Evolutionary conservation across 2,797 vertebrate genomes (phyloP).

Genomic region (Pseudomugil gertrudae): DNA sequence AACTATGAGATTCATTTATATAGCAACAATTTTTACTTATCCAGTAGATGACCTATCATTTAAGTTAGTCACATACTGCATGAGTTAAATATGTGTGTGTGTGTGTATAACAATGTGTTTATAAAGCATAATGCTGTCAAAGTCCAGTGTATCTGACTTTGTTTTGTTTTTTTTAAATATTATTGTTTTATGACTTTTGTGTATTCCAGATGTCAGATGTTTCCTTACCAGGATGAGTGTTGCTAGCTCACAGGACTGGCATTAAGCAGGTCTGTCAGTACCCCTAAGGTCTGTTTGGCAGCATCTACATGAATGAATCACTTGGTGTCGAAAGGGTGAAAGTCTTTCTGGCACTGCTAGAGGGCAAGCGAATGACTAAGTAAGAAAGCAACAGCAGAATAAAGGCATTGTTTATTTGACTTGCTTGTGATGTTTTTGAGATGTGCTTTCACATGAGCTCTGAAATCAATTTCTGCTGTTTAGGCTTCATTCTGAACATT

Average conservation of each 20-base stretch:
- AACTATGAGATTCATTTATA: too few species aligned
- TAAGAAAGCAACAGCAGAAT: slow-evolving; percentile 25
- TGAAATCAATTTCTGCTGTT: slow-evolving; percentile 52
- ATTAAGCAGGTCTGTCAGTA: slow-evolving; percentile 35
- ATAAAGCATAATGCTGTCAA: slow-evolving; percentile 4
- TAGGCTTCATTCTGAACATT: slow-evolving; percentile 19
- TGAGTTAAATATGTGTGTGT: too few species aligned
- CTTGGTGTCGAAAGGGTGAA: slow-evolving; percentile 31
- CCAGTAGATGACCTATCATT: too few species aligned
- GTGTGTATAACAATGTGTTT: too few species aligned
- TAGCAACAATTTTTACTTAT: too few species aligned
- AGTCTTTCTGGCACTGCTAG: slow-evolving; percentile 33
- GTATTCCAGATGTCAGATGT: slow-evolving; percentile 22
- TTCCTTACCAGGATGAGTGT: slow-evolving; percentile 33
- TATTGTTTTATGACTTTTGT: slow-evolving; percentile 18
- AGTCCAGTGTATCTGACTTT: slow-evolving; percentile 17
- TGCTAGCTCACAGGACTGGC: slow-evolving; percentile 41
- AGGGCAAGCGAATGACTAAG: slow-evolving; percentile 28
- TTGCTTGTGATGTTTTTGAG: slow-evolving; percentile 23
- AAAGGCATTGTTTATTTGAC: slow-evolving; percentile 25
- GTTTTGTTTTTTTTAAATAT: slow-evolving; percentile 18
- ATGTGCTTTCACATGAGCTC: slow-evolving; percentile 28
- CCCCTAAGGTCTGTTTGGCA: slow-evolving; percentile 54
- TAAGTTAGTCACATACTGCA: too few species aligned
- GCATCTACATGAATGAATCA: slow-evolving; percentile 55